phyloP scores from a whole-genome alignment of 2,113 vertebrate genomes.

The Micronycteris hirsuta region DNA sequence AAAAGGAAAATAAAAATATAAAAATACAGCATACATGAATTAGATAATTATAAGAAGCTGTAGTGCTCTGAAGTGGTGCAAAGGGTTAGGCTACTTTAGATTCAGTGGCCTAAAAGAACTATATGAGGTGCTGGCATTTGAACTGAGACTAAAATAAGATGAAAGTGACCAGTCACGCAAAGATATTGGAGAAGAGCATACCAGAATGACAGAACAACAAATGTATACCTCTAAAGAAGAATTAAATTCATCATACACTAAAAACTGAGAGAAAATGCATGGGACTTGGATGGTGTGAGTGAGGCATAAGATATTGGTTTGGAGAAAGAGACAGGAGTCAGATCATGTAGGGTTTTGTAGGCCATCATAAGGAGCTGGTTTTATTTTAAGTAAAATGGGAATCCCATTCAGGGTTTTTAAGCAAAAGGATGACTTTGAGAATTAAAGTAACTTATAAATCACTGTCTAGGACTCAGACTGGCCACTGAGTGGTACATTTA shows the following conservation, averaged over 20 bases:
- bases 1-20: not conserved
- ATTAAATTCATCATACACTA: not conserved
- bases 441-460: not conserved
- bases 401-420: not conserved
- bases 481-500: not conserved
- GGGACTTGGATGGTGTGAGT: not conserved
- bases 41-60: not conserved
- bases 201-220: not conserved
- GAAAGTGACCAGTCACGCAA: not conserved
- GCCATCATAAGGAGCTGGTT: not conserved
- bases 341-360: not conserved
- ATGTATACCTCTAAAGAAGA: not conserved
- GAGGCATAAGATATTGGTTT: not conserved
- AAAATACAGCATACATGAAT: not conserved
- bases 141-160: not conserved
- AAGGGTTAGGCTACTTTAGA: not conserved
- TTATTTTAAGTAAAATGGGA: conserved; percentile 16
- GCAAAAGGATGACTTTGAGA: not conserved
- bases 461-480: not conserved
- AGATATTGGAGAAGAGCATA: not conserved
- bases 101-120: not conserved
- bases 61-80: not conserved
- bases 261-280: not conserved
- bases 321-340: not conserved
- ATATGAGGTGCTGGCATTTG: not conserved